A percentile compares a stretch with the other conserved stretches of the same genome.
These are phyloP conservation scores for Drosophila funebris DNA, from an alignment of 1,140 invertebrate genomes.

Conservation along the genomic window DNA sequence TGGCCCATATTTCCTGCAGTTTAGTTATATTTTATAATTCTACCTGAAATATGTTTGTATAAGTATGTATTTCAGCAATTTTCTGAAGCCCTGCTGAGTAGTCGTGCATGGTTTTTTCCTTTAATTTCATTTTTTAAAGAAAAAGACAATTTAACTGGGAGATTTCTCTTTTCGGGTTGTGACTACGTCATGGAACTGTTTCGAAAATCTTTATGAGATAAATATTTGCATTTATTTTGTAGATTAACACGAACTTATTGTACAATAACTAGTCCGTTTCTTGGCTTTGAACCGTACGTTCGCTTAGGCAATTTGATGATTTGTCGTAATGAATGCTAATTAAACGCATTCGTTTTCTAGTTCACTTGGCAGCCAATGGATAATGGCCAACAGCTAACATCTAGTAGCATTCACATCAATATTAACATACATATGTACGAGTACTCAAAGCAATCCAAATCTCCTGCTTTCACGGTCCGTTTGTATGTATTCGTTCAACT, in stretches of 20 bases:
- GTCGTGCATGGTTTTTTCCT: neutral
- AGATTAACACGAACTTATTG: conserved; percentile 64
- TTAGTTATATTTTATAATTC: conserved; percentile 21
- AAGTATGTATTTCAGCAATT: conserved; percentile 5
- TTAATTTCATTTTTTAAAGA: conserved; percentile 13
- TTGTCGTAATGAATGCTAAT: conserved; percentile 83
- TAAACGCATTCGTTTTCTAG: conserved; percentile 82
- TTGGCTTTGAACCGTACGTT: conserved; percentile 17
- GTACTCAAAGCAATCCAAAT: neutral
- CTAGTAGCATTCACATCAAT: conserved; percentile 42
- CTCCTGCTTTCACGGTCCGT: conserved; percentile 36
- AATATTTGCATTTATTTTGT: conserved; percentile 77
- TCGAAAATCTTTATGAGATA: conserved; percentile 63
- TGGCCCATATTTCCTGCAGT: conserved; percentile 69
- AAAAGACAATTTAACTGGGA: conserved; percentile 20
- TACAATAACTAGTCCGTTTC: conserved; percentile 60
- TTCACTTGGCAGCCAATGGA: conserved; percentile 60
- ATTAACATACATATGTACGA: too few species aligned
- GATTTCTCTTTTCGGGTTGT: conserved; percentile 40
- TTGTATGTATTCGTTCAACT: conserved; percentile 37
- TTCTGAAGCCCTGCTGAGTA: neutral
- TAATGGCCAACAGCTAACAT: conserved; percentile 36
- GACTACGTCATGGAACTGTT: conserved; percentile 74
- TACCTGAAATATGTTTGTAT: conserved; percentile 67
- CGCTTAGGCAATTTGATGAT: conserved; percentile 73